These are phyloP conservation scores for Alloscopus bannaensis DNA, from an alignment of 2,888 invertebrate genomes.

Conservation along the genomic window DNA sequence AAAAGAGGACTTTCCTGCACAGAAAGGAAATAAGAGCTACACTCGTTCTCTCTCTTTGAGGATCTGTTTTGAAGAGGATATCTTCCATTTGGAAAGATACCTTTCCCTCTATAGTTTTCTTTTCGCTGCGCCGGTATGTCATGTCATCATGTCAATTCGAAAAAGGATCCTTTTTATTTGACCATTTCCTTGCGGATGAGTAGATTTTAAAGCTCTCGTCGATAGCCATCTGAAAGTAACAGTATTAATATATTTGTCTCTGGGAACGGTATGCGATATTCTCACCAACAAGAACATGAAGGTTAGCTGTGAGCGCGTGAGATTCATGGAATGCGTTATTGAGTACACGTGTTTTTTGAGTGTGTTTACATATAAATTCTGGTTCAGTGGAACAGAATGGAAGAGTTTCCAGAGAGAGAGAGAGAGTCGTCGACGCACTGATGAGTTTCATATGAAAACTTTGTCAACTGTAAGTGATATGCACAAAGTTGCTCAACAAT, in stretches of 20 bases:
- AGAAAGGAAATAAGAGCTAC: not conserved
- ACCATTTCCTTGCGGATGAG: conserved; percentile 59
- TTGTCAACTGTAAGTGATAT: too few relatives aligned
- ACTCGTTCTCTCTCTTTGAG: not conserved
- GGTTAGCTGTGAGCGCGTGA: too few relatives aligned
- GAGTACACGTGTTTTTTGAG: too few relatives aligned
- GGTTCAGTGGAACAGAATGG: too few relatives aligned
- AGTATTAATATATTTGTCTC: conserved; percentile 24
- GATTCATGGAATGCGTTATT: too few relatives aligned
- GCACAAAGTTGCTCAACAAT: too few relatives aligned
- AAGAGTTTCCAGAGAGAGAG: too few relatives aligned
- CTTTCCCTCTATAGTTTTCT: not conserved
- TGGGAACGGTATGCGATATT: not conserved
- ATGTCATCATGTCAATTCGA: conserved; percentile 60
- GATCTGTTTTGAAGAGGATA: not conserved
- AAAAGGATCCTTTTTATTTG: conserved; percentile 46
- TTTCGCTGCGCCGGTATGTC: conserved; percentile 16
- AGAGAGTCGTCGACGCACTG: too few relatives aligned
- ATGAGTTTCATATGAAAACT: too few relatives aligned
- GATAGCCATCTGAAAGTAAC: conserved; percentile 35
- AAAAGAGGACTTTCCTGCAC: not conserved
- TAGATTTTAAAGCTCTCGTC: conserved; percentile 50
- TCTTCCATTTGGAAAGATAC: conserved; percentile 8
- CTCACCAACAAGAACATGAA: too few relatives aligned
- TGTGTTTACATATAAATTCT: too few relatives aligned